Evolutionary conservation across 2,113 vertebrate genomes (phyloP).

Genomic region (Oreocharis arfaki): DNA sequence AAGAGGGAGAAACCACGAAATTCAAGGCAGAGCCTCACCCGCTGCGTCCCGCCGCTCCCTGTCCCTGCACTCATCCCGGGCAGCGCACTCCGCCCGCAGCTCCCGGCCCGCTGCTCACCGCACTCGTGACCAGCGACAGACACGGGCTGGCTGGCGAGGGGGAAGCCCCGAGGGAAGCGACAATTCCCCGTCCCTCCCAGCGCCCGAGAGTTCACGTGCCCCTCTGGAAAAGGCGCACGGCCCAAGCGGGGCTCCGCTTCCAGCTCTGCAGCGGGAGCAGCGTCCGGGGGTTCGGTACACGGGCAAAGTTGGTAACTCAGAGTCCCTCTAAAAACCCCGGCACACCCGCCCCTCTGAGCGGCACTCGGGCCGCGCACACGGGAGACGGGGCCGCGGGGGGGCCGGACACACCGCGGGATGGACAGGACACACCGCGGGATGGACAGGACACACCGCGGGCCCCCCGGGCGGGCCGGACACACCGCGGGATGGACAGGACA

Average conservation of each 20-base stretch:
- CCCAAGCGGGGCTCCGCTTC: neutral
- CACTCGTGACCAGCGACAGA: rapidly evolving
- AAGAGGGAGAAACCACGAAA: neutral
- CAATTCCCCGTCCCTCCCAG: neutral
- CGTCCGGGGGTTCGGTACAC: rapidly evolving
- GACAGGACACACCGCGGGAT: too few species aligned
- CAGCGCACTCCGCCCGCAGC: neutral
- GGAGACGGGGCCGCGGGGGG: neutral
- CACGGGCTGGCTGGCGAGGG: neutral
- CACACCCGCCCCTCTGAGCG: rapidly evolving
- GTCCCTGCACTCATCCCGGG: rapidly evolving
- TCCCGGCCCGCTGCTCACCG: neutral
- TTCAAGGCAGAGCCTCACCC: neutral
- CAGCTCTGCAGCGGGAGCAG: neutral
- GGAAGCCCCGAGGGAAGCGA: neutral
- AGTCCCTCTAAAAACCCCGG: neutral
- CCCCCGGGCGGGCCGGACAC: too few species aligned
- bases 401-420: too few species aligned
- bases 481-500: too few species aligned
- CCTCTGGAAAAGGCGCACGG: rapidly evolving
- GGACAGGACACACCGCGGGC: neutral
- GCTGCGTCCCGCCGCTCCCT: neutral
- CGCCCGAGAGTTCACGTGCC: rapidly evolving
- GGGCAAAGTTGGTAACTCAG: neutral
- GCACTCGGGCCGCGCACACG: neutral